phyloP scores from a whole-genome alignment of 2,888 invertebrate genomes.

The Chromoteleia sp. region DNA sequence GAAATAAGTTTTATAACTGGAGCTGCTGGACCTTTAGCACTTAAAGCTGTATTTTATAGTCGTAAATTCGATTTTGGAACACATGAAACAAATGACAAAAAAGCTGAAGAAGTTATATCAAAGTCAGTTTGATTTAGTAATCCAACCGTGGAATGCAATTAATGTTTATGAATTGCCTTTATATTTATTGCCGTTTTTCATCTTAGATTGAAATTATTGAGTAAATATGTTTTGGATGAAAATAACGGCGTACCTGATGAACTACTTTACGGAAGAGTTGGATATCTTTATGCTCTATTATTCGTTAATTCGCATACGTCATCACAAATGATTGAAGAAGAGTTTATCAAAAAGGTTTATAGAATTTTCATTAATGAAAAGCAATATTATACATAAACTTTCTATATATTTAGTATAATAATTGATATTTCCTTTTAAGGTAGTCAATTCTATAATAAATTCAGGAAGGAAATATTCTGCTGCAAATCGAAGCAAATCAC shows the following conservation, averaged over 20 bases:
- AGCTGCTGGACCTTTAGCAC: slow-evolving; percentile 88
- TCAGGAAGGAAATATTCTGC: slow-evolving; percentile 88
- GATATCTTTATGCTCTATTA: slow-evolving; percentile 92
- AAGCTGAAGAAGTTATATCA: slow-evolving; percentile 85
- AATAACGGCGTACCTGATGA: slow-evolving; percentile 89
- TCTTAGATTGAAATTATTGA: slow-evolving; percentile 86
- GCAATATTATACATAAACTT: not conserved
- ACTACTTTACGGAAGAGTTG: slow-evolving; percentile 93
- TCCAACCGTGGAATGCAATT: not conserved
- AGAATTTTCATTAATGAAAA: not conserved
- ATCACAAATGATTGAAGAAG: slow-evolving; percentile 86
- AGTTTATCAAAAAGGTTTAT: slow-evolving; percentile 84
- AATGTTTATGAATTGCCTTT: not conserved
- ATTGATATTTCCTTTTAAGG: too few species aligned
- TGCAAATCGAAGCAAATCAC: slow-evolving; percentile 86
- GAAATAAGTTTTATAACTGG: slow-evolving; percentile 89
- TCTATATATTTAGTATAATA: not conserved
- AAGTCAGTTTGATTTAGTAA: slow-evolving; percentile 84
- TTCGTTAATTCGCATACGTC: slow-evolving; percentile 90
- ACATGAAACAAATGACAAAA: slow-evolving; percentile 75
- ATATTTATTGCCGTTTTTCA: slow-evolving; percentile 11
- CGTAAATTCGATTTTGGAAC: slow-evolving; percentile 42
- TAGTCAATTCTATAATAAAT: slow-evolving; percentile 87
- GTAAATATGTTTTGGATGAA: slow-evolving; percentile 86
- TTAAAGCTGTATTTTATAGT: slow-evolving; percentile 87